Base-by-base conservation (phyloP, 2,888 invertebrate species). In the Acleris cristana region DNA sequence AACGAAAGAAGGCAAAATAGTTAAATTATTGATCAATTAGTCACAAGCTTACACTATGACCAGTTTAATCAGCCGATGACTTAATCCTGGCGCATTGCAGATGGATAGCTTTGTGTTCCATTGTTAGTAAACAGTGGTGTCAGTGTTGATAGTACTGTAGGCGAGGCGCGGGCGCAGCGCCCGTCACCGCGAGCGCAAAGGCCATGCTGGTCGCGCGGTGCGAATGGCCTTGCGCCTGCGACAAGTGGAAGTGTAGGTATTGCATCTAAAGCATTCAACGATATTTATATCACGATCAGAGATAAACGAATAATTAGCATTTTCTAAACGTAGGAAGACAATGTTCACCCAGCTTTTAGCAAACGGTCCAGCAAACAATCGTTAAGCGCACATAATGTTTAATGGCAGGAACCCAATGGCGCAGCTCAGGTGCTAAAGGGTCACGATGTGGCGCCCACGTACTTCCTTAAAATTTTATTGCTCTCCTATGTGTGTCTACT, bases 141-240 rank as follows among this genome's bases (percentile, higher is more conserved):
- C 65, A 64, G 70, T 56, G 59, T 45, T 54, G 57, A 62, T 52
- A n/a, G 23, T 34, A 18, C 26, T 8, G 63, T 30, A 30, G 60
- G 65, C 65, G 59, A 58, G 57, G 52, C 53, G 59, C 74, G 75
- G 74, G 74, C 72, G 64, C 69, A 59, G 71, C 71, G 90, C 94
- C 82, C 90, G 94, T 85, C 89, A 82, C 88, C 77, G 75, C 40
- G 56, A 62, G 34, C 57, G 57, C 74, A 83, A 85, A 88, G 88
- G 88, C 85, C 86, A 81, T 40, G 77, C 77, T 72, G 76, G 78
- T 75, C 69, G 73, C 62, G 60, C 80, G 87, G 51, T 60, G 64
- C 61, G 48, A 69, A 54, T 53, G 69, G 81, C 90, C 91, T 91
- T 89, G 90, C 79, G 78, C 78, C 77, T 72, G 77, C 79, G 82